Conservation (phyloP, 2,888 invertebrate species). For the Melikaiella ostensackeni region DNA sequence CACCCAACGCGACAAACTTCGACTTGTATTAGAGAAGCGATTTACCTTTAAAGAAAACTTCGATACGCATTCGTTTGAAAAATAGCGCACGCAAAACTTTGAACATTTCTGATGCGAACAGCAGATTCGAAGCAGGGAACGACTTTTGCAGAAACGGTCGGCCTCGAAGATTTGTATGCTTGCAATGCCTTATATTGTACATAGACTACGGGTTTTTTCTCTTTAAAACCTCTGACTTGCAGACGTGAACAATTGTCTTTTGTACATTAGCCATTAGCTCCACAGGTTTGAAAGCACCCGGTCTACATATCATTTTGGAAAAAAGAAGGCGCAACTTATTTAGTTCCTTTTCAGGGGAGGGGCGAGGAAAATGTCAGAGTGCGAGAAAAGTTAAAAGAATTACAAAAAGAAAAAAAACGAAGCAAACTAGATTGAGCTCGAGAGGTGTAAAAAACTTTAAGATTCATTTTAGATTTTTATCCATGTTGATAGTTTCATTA, state of each 20-base stretch:
- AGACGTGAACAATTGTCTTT: slow-evolving; percentile 40
- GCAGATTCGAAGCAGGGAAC: slow-evolving; percentile 43
- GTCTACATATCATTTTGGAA: slow-evolving; percentile 11
- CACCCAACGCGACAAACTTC: slow-evolving; percentile 56
- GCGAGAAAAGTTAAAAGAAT: slow-evolving; percentile 8
- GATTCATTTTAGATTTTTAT: slow-evolving; percentile 65
- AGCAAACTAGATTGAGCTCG: slow-evolving; percentile 14
- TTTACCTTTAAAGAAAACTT: slow-evolving; percentile 50
- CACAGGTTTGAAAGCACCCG: slow-evolving; percentile 13
- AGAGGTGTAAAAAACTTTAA: slow-evolving; percentile 50
- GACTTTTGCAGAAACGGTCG: slow-evolving; percentile 42
- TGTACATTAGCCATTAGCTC: slow-evolving; percentile 28
- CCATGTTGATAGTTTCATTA: slow-evolving; percentile 61
- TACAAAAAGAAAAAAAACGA: neutral
- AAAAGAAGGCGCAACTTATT: slow-evolving; percentile 21
- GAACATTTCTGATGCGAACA: neutral
- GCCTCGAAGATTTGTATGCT: slow-evolving; percentile 51
- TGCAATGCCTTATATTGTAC: slow-evolving; percentile 57
- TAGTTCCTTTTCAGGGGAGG: slow-evolving; percentile 4
- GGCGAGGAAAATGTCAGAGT: slow-evolving; percentile 16
- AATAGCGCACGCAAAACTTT: slow-evolving; percentile 4
- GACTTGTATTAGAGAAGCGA: slow-evolving; percentile 52
- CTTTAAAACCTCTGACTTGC: slow-evolving; percentile 42
- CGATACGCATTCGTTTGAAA: slow-evolving; percentile 20
- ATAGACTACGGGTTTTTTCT: slow-evolving; percentile 54